phyloP scores from a whole-genome alignment of 2,113 vertebrate genomes.

The Potamarius usumacintae region DNA sequence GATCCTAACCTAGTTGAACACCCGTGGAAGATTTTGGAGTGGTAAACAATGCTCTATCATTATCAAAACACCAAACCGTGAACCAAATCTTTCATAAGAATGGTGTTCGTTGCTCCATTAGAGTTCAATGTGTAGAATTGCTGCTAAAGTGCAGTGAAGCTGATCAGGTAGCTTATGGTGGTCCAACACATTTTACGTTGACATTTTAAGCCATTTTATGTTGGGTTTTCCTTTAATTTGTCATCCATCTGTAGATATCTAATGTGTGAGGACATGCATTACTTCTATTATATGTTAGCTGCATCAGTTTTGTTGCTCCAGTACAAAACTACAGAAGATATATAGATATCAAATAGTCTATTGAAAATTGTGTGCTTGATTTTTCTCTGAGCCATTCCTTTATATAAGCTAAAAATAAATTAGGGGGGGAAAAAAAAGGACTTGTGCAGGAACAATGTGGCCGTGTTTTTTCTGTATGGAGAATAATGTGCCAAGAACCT shows the following conservation, averaged over 20 bases:
- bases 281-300: not conserved
- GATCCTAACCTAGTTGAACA: not conserved
- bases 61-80: not conserved
- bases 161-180: not conserved
- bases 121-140: not conserved
- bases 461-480: constrained; percentile 32
- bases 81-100: not conserved
- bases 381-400: not conserved
- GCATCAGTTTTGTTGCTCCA: not conserved
- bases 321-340: not conserved
- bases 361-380: not conserved
- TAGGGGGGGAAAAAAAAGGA: not conserved
- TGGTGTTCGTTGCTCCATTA: not conserved
- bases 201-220: not conserved
- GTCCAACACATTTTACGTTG: not conserved
- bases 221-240: not conserved
- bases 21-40: not conserved
- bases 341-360: not conserved
- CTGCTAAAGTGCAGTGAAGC: not conserved
- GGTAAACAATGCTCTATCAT: not conserved
- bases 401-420: not conserved
- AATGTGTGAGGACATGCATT: not conserved
- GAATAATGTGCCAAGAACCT: constrained; percentile 35
- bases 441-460: constrained; percentile 8
- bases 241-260: not conserved